A percentile compares a stretch with the other conserved stretches of the same genome.
Evolutionary conservation across 2,888 invertebrate genomes (phyloP).

Genomic region (Eurytoma californica): DNA sequence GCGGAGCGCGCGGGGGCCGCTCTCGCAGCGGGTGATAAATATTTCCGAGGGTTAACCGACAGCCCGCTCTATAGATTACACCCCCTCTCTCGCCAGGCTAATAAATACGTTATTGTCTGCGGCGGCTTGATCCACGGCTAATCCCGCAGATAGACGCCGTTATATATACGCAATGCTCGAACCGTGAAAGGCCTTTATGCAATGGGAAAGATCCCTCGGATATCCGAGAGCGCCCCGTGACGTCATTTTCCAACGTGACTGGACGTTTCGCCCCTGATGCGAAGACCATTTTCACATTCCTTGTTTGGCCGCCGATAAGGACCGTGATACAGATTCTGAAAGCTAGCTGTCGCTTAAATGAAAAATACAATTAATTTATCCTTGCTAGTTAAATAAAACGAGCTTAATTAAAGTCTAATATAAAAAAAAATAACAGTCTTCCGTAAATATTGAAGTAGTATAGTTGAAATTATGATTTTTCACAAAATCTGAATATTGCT

Average conservation of each 20-base stretch:
- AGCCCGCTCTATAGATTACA: conserved; percentile 65
- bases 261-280: conserved; percentile 17
- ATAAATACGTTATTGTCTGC: conserved; percentile 68
- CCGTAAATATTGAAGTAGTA: too few relatives aligned
- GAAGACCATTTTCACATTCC: conserved; percentile 14
- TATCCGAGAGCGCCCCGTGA: conserved; percentile 30
- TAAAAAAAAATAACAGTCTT: too few relatives aligned
- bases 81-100: conserved; percentile 60
- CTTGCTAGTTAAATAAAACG: too few relatives aligned
- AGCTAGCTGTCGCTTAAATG: too few relatives aligned
- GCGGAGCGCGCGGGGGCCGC: conserved; percentile 53
- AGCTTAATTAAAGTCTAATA: too few relatives aligned
- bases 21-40: conserved; percentile 63
- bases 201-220: conserved; percentile 2
- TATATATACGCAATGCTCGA: conserved; percentile 1
- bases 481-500: too few relatives aligned
- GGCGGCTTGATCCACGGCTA: conserved; percentile 42
- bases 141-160: conserved; percentile 24
- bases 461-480: too few relatives aligned
- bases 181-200: neutral
- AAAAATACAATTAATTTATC: too few relatives aligned
- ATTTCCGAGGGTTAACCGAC: conserved; percentile 68
- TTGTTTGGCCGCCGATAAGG: neutral
- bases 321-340: too few relatives aligned
- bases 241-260: conserved; percentile 48